Conservation (phyloP, 1,140 invertebrate species). For the Panagrolaimus sp. region DNA sequence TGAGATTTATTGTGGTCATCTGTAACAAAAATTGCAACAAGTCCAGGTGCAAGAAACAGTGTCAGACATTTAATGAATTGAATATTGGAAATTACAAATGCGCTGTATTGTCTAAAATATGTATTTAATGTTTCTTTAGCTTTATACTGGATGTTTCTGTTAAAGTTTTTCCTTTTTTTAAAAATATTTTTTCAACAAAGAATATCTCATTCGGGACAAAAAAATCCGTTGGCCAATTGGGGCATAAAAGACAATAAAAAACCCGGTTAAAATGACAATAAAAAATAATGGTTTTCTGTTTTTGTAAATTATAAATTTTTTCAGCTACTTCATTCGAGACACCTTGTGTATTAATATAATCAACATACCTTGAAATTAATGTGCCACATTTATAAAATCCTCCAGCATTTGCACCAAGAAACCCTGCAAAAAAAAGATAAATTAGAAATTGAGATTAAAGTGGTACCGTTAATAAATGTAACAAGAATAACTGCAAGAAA, state of each 20-base stretch:
- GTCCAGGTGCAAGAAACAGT: not conserved
- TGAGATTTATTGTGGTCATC: slow-evolving; percentile 3
- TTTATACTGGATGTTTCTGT: too few relatives aligned
- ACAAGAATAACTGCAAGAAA: slow-evolving; percentile 22
- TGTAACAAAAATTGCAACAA: not conserved
- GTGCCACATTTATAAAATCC: slow-evolving; percentile 47
- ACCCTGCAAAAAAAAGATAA: too few relatives aligned
- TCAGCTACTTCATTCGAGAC: too few relatives aligned
- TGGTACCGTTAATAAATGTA: slow-evolving; percentile 3
- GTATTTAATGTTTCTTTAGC: too few relatives aligned
- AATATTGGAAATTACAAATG: not conserved
- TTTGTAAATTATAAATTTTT: not conserved
- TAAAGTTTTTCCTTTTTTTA: too few relatives aligned
- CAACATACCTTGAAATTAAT: slow-evolving; percentile 26
- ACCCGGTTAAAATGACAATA: not conserved
- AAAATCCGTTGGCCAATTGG: too few relatives aligned
- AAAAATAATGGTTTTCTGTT: too few relatives aligned
- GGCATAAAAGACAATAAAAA: too few relatives aligned
- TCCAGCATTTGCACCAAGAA: slow-evolving; percentile 34
- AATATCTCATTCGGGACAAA: too few relatives aligned
- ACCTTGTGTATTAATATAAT: too few relatives aligned
- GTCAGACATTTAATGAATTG: slow-evolving; percentile 9
- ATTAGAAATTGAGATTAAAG: too few relatives aligned
- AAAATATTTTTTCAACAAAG: too few relatives aligned
- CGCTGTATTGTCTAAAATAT: not conserved